These are phyloP conservation scores for Plestiodon gilberti DNA, from an alignment of 2,113 vertebrate genomes.

Conservation along the genomic window DNA sequence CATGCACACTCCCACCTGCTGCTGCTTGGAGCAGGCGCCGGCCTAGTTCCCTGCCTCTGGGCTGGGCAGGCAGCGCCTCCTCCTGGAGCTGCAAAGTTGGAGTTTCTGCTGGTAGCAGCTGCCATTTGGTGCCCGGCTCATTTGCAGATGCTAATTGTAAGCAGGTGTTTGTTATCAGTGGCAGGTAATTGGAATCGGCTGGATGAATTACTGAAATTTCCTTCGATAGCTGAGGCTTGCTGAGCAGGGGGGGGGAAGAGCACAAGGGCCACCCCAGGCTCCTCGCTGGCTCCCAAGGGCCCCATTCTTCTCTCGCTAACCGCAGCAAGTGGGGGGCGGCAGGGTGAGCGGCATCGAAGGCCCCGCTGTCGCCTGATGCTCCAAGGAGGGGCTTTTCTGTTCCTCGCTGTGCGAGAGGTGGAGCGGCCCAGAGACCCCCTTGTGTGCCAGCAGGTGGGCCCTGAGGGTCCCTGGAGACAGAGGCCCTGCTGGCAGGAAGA, in stretches of 20 bases:
- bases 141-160: constrained; percentile 87
- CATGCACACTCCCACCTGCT: too few relatives aligned
- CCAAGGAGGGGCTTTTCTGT: not conserved
- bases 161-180: constrained; percentile 90
- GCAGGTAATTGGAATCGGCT: constrained; percentile 94
- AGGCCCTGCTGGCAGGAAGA: too few relatives aligned
- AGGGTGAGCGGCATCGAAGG: not conserved
- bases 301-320: constrained; percentile 69
- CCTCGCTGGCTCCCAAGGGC: constrained; percentile 67
- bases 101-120: constrained; percentile 73
- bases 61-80: constrained; percentile 55
- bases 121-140: constrained; percentile 75
- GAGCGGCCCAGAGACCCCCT: too few relatives aligned
- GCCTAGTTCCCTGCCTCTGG: constrained; percentile 45
- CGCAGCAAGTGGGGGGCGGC: constrained; percentile 45
- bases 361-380: too few relatives aligned
- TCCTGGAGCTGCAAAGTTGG: constrained; percentile 42
- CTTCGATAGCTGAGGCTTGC: constrained; percentile 90
- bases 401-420: too few relatives aligned
- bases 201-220: constrained; percentile 97
- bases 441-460: not conserved
- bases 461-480: too few relatives aligned
- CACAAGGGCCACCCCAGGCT: too few relatives aligned
- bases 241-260: constrained; percentile 89
- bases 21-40: constrained; percentile 28